phyloP scores from a whole-genome alignment of 2,113 vertebrate genomes.

The Sorex fumeus region DNA sequence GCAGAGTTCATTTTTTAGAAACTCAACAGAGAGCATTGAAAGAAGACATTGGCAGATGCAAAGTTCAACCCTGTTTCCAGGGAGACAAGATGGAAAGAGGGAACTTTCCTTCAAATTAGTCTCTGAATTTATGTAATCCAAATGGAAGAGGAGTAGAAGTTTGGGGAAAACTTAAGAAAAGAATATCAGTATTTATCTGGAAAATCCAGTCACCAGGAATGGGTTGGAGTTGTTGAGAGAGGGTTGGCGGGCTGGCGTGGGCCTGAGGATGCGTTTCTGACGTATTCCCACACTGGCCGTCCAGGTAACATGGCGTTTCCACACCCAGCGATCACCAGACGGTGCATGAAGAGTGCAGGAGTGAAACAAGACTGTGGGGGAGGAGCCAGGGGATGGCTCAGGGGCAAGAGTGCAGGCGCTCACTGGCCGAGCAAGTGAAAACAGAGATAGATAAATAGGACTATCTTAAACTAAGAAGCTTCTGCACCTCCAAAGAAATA shows the following conservation, averaged over 20 bases:
- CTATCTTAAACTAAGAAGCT: no score
- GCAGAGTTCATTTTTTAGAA: constrained; percentile 2
- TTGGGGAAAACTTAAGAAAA: constrained; percentile 4
- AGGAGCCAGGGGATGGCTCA: no score
- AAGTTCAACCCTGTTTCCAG: constrained; percentile 45
- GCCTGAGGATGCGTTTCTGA: no score
- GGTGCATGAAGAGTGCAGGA: not conserved
- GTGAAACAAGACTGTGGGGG: not conserved
- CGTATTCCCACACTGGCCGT: not conserved
- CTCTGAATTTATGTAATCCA: not conserved
- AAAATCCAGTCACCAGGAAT: not conserved
- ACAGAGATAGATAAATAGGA: no score
- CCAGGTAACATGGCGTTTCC: not conserved
- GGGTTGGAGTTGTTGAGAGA: not conserved
- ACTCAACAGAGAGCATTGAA: not conserved
- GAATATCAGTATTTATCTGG: not conserved
- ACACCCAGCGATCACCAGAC: not conserved
- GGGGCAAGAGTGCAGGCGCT: no score
- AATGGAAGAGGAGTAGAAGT: constrained; percentile 24
- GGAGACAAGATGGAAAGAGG: not conserved
- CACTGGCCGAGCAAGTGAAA: no score
- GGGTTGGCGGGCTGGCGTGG: no score
- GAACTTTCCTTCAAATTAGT: not conserved
- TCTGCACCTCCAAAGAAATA: no score
- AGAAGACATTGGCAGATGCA: not conserved